These are phyloP conservation scores for Oxyura jamaicensis DNA, from an alignment of 2,113 vertebrate genomes.

Conservation along the genomic window DNA sequence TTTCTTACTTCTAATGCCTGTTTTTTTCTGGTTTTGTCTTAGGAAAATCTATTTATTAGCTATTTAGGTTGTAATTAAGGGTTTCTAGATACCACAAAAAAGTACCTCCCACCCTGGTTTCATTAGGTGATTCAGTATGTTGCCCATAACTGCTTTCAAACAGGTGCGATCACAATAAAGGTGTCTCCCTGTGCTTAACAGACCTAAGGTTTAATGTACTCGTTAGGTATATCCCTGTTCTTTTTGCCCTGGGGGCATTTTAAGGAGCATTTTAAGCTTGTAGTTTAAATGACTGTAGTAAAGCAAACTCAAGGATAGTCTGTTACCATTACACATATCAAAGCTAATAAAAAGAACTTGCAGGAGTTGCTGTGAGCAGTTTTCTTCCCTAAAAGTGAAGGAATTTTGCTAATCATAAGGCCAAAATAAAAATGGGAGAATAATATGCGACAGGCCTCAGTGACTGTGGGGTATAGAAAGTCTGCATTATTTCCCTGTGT, in stretches of 20 bases:
- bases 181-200: neutral
- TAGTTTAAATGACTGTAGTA: neutral
- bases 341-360: neutral
- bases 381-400: neutral
- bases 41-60: neutral
- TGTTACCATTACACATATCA: neutral
- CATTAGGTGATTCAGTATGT: neutral
- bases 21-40: neutral
- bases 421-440: neutral
- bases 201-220: conserved; percentile 22
- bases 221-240: neutral
- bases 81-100: conserved; percentile 22
- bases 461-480: neutral
- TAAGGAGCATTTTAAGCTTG: neutral
- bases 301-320: neutral
- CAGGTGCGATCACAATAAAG: neutral
- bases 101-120: neutral
- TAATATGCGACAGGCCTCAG: neutral
- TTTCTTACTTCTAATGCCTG: neutral
- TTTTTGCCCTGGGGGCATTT: conserved; percentile 2
- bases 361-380: neutral
- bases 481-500: neutral
- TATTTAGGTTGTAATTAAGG: conserved; percentile 1
- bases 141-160: conserved; percentile 1
- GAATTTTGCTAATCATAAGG: neutral